Evolutionary conservation across 2,113 vertebrate genomes (phyloP).

Genomic region (Ellobius talpinus): DNA sequence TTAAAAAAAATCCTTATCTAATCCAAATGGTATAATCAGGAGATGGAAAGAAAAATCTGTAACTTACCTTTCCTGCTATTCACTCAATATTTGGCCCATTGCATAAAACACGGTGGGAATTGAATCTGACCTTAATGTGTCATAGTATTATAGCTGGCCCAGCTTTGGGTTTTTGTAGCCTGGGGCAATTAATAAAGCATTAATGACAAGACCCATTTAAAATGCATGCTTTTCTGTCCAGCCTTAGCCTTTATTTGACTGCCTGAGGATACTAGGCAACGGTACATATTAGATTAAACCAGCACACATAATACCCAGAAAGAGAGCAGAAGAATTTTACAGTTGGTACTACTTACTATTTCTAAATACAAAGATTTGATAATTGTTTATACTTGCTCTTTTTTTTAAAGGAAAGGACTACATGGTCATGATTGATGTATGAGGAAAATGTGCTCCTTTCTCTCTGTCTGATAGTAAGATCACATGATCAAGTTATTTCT

Average conservation of each 20-base stretch:
- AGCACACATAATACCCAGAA: constrained; percentile 83
- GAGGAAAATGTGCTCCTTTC: neutral
- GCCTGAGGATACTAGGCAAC: constrained; percentile 89
- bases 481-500: neutral
- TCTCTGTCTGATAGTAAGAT: constrained; percentile 38
- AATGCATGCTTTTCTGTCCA: constrained; percentile 94
- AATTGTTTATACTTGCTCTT: constrained; percentile 40
- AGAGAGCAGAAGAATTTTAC: constrained; percentile 81
- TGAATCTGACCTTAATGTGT: constrained; percentile 99
- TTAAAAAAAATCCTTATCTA: constrained; percentile 73
- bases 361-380: constrained; percentile 78
- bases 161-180: constrained; percentile 91
- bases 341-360: constrained; percentile 81
- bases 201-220: constrained; percentile 99
- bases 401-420: neutral
- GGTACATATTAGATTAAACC: constrained; percentile 89
- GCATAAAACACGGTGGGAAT: constrained; percentile 92
- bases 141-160: constrained; percentile 95
- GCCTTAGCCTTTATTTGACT: constrained; percentile 92
- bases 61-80: constrained; percentile 92
- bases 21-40: constrained; percentile 88
- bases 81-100: constrained; percentile 93
- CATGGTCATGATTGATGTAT: neutral
- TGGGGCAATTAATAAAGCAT: constrained; percentile 99
- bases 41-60: constrained; percentile 84